phyloP scores from a whole-genome alignment of 1,140 invertebrate genomes.

The Bursaphelenchus mucronatus region DNA sequence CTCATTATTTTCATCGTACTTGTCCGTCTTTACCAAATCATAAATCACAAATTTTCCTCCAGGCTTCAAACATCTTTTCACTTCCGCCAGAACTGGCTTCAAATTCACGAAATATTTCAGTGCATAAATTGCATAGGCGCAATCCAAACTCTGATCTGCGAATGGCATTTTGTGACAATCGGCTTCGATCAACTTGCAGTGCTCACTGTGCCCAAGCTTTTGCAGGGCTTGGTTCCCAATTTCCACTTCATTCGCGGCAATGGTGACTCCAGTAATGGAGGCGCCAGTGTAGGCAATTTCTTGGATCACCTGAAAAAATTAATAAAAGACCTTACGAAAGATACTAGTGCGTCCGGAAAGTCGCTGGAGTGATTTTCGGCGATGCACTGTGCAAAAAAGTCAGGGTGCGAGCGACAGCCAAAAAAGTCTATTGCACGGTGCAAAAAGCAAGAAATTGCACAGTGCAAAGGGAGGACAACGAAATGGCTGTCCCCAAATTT shows the following conservation, averaged over 20 bases:
- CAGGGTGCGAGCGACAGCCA: too few relatives aligned
- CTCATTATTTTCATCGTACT: slow-evolving; percentile 47
- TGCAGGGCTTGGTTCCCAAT: slow-evolving; percentile 51
- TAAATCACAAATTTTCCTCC: slow-evolving; percentile 56
- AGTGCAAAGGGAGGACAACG: too few relatives aligned
- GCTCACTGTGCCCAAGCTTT: slow-evolving; percentile 29
- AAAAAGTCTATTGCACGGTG: too few relatives aligned
- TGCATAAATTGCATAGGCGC: slow-evolving; percentile 58
- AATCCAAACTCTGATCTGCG: slow-evolving; percentile 48
- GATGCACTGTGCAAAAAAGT: too few relatives aligned
- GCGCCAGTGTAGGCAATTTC: slow-evolving; percentile 51
- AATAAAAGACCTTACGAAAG: too few relatives aligned
- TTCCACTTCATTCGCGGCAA: slow-evolving; percentile 54
- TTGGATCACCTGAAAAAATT: slow-evolving; percentile 40
- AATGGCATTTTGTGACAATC: slow-evolving; percentile 67
- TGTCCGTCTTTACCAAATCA: slow-evolving; percentile 55
- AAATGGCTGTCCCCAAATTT: too few relatives aligned
- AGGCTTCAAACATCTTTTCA: slow-evolving; percentile 43
- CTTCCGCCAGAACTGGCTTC: slow-evolving; percentile 44
- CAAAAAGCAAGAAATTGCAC: too few relatives aligned
- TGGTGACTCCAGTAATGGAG: slow-evolving; percentile 53
- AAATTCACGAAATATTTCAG: slow-evolving; percentile 57
- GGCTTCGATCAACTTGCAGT: slow-evolving; percentile 57
- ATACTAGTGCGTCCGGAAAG: too few relatives aligned
- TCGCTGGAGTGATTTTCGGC: too few relatives aligned